Conservation (phyloP, 2,113 vertebrate genomes). For the Ivindomyrus marchei region DNA sequence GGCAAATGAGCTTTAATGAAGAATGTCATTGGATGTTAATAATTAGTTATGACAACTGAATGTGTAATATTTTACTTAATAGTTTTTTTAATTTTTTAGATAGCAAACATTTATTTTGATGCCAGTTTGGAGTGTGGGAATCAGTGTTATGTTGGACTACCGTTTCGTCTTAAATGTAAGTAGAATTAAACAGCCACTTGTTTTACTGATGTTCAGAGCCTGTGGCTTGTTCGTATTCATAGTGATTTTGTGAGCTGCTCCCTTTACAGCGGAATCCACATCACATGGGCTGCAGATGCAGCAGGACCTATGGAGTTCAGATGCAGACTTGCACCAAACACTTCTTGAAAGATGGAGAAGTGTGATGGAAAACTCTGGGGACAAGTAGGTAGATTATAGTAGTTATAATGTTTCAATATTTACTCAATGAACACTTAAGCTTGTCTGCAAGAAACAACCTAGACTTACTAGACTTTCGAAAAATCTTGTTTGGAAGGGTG, state of each 20-base stretch:
- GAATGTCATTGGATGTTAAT: background rate
- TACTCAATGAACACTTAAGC: background rate
- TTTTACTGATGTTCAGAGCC: background rate
- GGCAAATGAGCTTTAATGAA: background rate
- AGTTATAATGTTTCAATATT: background rate
- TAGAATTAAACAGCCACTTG: constrained; percentile 24
- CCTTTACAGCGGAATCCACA: constrained; percentile 70
- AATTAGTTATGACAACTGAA: background rate
- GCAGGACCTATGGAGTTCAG: constrained; percentile 85
- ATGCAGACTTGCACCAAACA: constrained; percentile 85
- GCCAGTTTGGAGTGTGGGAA: constrained; percentile 84
- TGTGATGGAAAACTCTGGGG: constrained; percentile 72
- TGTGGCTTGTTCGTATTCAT: background rate
- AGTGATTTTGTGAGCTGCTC: background rate
- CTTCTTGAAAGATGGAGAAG: constrained; percentile 81
- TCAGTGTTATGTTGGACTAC: constrained; percentile 89
- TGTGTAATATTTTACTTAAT: background rate
- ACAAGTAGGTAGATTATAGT: constrained; percentile 61
- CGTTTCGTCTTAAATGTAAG: constrained; percentile 92
- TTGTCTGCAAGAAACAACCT: background rate
- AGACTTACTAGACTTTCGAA: background rate
- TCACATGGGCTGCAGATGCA: constrained; percentile 72
- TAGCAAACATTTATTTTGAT: constrained; percentile 98
- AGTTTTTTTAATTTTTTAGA: constrained; percentile 58
- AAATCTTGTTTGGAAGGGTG: constrained; percentile 52